Evolutionary conservation across 2,113 vertebrate genomes (phyloP), one percentile per base, ranked within the genome.

Genomic region (Otocyon megalotis): DNA sequence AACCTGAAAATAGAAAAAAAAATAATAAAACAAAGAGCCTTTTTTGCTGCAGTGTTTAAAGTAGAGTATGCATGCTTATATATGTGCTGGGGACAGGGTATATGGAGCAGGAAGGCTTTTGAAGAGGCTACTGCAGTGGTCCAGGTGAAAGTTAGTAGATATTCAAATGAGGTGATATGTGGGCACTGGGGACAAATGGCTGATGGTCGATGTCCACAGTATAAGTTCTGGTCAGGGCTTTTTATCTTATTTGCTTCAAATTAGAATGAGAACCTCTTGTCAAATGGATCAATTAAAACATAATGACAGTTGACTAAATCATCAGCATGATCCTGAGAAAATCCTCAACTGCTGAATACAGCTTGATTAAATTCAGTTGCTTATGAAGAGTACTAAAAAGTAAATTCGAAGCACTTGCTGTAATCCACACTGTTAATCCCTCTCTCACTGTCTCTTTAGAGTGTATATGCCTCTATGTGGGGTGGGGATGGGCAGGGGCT

Each of bases 401-500:
- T 91, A n/a, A 19, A 37, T 79, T 71, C 54, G 26, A 12, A 82
- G 35, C 76, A 60, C 12, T 24, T 84, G 37, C 24, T 84, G 3
- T 53, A 48, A 67, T 71, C 62, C 0, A 10, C 30, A 58, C 50
- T n/a, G 22, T 54, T 60, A 88, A 79, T 28, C 32, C 12, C 4
- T 12, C n/a, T 89, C 24, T 90, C 20, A 26, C 35, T 62, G 3
- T 92, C 4, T 16, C 8, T 26, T 72, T 79, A 10, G 54, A 43
- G 12, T 37, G 16, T 37, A 22, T 32, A 4, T 43, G 20, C 10
- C 53, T 63, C 58, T 22, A 1, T 6, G 10, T 62, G 32, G 58
- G 12, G 2, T 1, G 2, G 43, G 30, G 30, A 53, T 0, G 14
- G 26, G 2, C 5, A 5, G 8, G 1, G 19, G 6, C 0, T 48